Conservation (phyloP, 2,888 invertebrate genomes). For the Tryphoninae sp. region DNA sequence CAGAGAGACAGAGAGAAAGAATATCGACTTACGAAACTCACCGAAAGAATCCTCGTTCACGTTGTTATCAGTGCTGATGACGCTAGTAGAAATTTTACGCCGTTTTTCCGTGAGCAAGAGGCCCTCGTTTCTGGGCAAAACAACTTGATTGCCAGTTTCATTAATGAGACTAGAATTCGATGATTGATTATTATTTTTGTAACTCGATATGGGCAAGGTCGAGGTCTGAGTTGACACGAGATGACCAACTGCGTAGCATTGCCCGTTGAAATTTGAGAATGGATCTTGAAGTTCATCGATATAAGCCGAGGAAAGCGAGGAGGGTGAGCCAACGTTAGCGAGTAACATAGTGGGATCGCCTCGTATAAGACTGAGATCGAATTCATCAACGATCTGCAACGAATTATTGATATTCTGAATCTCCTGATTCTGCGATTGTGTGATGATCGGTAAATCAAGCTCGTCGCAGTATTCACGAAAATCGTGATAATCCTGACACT, state of each 20-base stretch:
- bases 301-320: constrained; percentile 67
- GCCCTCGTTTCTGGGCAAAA: constrained; percentile 80
- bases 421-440: constrained; percentile 55
- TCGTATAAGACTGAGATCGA: constrained; percentile 78
- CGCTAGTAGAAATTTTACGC: constrained; percentile 54
- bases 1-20: not conserved
- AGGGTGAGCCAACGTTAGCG: constrained; percentile 57
- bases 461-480: constrained; percentile 59
- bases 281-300: constrained; percentile 70
- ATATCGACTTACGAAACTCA: constrained; percentile 52
- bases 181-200: constrained; percentile 47
- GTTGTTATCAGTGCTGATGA: constrained; percentile 34
- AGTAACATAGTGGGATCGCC: constrained; percentile 76
- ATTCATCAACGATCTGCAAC: constrained; percentile 74
- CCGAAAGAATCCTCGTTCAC: constrained; percentile 69
- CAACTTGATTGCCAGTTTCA: constrained; percentile 78
- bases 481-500: constrained; percentile 65
- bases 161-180: constrained; percentile 12
- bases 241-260: constrained; percentile 77
- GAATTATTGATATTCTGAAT: constrained; percentile 46
- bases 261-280: constrained; percentile 61
- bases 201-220: constrained; percentile 20
- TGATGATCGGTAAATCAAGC: constrained; percentile 36
- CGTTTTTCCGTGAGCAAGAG: constrained; percentile 68
- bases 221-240: constrained; percentile 71